A percentile compares a stretch with the other conserved stretches of the same genome.
phyloP scores from a whole-genome alignment of 2,888 invertebrate species.

The Penaeus monodon region DNA sequence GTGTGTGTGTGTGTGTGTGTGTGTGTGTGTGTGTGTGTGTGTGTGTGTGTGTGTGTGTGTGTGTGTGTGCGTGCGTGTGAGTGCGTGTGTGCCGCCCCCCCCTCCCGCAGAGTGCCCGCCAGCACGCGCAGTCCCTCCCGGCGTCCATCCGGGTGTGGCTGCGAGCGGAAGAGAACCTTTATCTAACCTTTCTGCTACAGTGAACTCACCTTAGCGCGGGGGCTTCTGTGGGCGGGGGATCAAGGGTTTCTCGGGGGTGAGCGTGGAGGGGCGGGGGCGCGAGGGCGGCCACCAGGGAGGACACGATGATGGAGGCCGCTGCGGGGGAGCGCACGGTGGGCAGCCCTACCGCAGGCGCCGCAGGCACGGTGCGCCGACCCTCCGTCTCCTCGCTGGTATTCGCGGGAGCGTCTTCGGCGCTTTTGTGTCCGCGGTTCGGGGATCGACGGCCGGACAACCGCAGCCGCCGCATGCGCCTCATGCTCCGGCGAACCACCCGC shows the following conservation, averaged over 20 bases:
- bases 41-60: too few species aligned
- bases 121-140: not conserved
- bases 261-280: slow-evolving; percentile 47
- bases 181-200: slow-evolving; percentile 2
- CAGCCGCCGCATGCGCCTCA: slow-evolving; percentile 55
- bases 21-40: too few species aligned
- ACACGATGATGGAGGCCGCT: slow-evolving; percentile 47
- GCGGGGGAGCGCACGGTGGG: slow-evolving; percentile 52
- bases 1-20: too few species aligned
- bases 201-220: slow-evolving; percentile 22
- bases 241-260: slow-evolving; percentile 25
- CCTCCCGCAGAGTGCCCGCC: not conserved
- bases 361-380: slow-evolving; percentile 37
- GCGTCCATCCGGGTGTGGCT: not conserved
- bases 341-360: slow-evolving; percentile 41
- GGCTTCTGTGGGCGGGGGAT: slow-evolving; percentile 11
- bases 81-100: not conserved
- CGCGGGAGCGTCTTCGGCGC: not conserved
- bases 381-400: slow-evolving; percentile 29
- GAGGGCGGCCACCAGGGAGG: slow-evolving; percentile 51
- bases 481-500: slow-evolving; percentile 46
- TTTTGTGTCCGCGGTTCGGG: not conserved
- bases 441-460: slow-evolving; percentile 44
- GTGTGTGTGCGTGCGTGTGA: too few species aligned
- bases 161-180: not conserved